Conservation (phyloP, 2,888 invertebrate genomes). For the Gastracanthus pulcherrimus region DNA sequence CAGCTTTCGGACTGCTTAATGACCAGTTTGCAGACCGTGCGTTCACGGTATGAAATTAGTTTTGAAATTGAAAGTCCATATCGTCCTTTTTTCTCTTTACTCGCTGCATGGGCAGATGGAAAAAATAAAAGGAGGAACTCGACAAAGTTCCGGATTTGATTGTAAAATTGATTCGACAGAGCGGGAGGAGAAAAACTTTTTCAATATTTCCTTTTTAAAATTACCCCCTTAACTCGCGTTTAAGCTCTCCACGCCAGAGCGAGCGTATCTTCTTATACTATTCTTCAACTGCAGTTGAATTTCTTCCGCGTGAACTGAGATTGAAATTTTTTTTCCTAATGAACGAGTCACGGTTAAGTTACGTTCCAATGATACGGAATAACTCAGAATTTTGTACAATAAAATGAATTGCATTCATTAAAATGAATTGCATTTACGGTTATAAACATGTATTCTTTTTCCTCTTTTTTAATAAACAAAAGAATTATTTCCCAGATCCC, state of each 20-base stretch:
- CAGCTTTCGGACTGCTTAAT: constrained; percentile 35
- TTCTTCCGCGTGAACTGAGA: constrained; percentile 29
- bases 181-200: constrained; percentile 41
- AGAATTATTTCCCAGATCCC: no score
- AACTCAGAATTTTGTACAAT: no score
- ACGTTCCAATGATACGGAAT: no score
- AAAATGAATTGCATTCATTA: no score
- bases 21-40: constrained; percentile 45
- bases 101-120: neutral
- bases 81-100: neutral
- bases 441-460: no score
- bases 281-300: constrained; percentile 1
- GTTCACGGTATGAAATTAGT: constrained; percentile 53
- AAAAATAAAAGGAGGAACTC: neutral
- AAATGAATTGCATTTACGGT: no score
- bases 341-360: constrained; percentile 10
- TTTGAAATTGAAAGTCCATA: constrained; percentile 51
- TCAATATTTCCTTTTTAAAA: constrained; percentile 56
- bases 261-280: constrained; percentile 1
- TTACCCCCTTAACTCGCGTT: constrained; percentile 40
- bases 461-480: no score
- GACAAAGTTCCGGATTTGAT: constrained; percentile 46
- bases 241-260: neutral
- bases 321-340: constrained; percentile 47
- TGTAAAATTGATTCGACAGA: constrained; percentile 55